phyloP scores from a whole-genome alignment of 1,140 invertebrate genomes.

The Tetragnatha versicolor region DNA sequence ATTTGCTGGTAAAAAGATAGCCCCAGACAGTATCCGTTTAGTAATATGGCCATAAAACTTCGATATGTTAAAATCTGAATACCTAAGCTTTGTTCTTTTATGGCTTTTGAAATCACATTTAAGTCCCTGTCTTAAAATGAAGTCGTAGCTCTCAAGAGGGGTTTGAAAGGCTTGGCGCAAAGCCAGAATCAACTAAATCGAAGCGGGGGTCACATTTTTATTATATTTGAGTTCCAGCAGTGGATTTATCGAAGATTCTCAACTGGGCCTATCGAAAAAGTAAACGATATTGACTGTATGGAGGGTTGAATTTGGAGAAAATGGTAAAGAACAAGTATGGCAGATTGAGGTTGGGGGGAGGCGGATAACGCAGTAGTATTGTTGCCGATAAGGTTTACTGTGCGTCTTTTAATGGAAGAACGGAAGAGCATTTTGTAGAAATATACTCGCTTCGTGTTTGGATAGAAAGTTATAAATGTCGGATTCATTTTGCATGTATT shows the following conservation, averaged over 20 bases:
- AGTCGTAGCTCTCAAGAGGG: slow-evolving; percentile 7
- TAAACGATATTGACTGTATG: neutral
- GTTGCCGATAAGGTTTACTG: too few relatives aligned
- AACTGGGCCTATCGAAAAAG: slow-evolving; percentile 10
- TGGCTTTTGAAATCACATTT: neutral
- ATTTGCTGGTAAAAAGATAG: too few relatives aligned
- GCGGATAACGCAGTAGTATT: too few relatives aligned
- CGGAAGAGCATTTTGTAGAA: too few relatives aligned
- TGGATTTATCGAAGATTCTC: slow-evolving; percentile 2
- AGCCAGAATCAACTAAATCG: slow-evolving; percentile 31
- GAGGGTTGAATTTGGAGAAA: neutral
- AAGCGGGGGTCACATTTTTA: slow-evolving; percentile 10
- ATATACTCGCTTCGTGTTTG: too few relatives aligned
- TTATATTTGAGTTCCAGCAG: neutral
- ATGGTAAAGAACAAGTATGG: neutral
- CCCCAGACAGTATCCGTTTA: too few relatives aligned
- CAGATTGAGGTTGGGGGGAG: neutral
- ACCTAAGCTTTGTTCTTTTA: slow-evolving; percentile 11
- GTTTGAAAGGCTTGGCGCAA: slow-evolving; percentile 21
- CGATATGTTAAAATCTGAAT: too few relatives aligned
- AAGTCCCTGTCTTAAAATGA: slow-evolving; percentile 28
- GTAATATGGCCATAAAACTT: too few relatives aligned
- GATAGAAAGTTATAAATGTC: too few relatives aligned
- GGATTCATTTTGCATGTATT: too few relatives aligned
- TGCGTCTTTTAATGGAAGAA: too few relatives aligned